These are phyloP conservation scores for Cyaniris semiargus DNA, from an alignment of 2,888 invertebrate species.

Conservation along the genomic window DNA sequence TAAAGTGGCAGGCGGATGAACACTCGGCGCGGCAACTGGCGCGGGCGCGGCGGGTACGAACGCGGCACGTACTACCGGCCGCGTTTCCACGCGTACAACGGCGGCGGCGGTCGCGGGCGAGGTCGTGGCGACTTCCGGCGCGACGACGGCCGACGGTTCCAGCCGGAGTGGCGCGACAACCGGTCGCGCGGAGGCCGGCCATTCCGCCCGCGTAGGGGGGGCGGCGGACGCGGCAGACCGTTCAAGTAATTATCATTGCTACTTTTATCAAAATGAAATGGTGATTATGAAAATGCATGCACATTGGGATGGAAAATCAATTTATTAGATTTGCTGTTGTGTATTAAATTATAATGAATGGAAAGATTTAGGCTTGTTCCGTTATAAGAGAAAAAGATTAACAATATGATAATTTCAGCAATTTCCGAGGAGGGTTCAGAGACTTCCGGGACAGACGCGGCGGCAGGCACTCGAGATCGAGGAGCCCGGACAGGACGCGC, in stretches of 20 bases:
- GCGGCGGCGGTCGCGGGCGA: slow-evolving; percentile 75
- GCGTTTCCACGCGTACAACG: slow-evolving; percentile 85
- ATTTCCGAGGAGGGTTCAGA: slow-evolving; percentile 75
- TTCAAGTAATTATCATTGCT: slow-evolving; percentile 57
- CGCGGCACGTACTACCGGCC: slow-evolving; percentile 90
- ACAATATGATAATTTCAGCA: neutral
- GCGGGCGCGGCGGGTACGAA: slow-evolving; percentile 82
- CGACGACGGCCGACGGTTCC: slow-evolving; percentile 53
- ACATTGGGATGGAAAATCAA: neutral
- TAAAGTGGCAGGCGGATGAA: slow-evolving; percentile 61
- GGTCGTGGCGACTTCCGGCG: slow-evolving; percentile 70
- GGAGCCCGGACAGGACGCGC: slow-evolving; percentile 76
- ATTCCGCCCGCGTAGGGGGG: slow-evolving; percentile 67
- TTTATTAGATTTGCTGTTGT: neutral
- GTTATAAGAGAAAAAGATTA: neutral
- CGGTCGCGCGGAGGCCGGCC: slow-evolving; percentile 65
- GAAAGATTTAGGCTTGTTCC: too few relatives aligned
- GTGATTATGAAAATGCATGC: too few relatives aligned
- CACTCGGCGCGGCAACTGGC: slow-evolving; percentile 76
- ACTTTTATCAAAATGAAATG: neutral
- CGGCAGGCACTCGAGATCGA: slow-evolving; percentile 77
- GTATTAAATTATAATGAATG: too few relatives aligned
- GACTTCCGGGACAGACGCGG: slow-evolving; percentile 86
- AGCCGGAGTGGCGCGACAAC: slow-evolving; percentile 58
- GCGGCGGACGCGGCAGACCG: slow-evolving; percentile 67